Evolutionary conservation across 1,140 invertebrate genomes (phyloP), one percentile per base, ranked within the genome.

Genomic region (Lasioglossum albipes): DNA sequence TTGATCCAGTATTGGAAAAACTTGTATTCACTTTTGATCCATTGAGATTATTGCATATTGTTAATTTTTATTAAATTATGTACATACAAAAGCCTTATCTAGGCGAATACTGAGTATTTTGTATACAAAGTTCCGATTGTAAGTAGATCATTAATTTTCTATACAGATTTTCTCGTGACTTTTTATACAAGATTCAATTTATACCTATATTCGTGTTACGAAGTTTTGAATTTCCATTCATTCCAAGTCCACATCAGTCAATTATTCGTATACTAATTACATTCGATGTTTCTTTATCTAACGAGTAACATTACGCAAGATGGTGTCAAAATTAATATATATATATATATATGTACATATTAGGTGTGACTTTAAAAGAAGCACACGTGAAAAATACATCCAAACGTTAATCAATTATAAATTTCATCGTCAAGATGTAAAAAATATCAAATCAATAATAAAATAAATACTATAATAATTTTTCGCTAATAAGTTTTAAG

Each of bases 11-110:
- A 7, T 20, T 4, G 27, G 10, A 20, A 12, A 27, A 7, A 42
- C 7, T 68, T 42, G 2, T 3, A 13, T 10, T 66, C 1, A 12
- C 16, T n/a, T 9, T 70, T 20, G 6, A 61, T 22, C 9, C 2
- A 13, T 12, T 13, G n/a, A 16, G 22, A 20, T 79, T 54, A 57
- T 2, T 22, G 5, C 5, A 13, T 54, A 22, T 9, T 20, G 7
- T 22, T 73, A 52, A 68, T 73, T 52, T 57, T 59, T 2, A 52
- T 64, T 79, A 67, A 45, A 79, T 49, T 79, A 86, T 83, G 54
- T 85, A 83, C 79, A 86, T 64, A 82, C 12, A 67, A 73, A 74
- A 73, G 9, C 20, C 52, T 71, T 79, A 71, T 72, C 20, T 62
- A 72, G 49, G 62, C 4, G 36, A 86, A 84, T 83, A 80, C 57